Evolutionary conservation across 2,113 vertebrate species (phyloP), one percentile per base, ranked within the genome.

Genomic region (Anolis carolinensis): DNA sequence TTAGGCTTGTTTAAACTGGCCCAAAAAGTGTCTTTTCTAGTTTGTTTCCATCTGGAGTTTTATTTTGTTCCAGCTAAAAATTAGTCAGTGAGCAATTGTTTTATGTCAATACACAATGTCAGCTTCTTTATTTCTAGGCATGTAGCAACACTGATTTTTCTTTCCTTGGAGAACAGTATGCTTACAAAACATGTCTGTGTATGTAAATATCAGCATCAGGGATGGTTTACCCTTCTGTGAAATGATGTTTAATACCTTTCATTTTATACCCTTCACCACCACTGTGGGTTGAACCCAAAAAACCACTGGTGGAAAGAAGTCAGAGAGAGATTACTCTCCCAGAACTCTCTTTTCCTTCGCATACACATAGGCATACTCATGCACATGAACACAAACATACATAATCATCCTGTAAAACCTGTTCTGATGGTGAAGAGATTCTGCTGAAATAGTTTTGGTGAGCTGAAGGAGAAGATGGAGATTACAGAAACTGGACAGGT

Each of bases 1-100:
- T n/a, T n/a, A 82, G 67, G 30, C 67, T 55, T 71, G 30, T 82
- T 52, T 52, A 32, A 82, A 82, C 44, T 82, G 65, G 65, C 44
- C 44, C 44, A 82, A 14, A 4, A 52, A 71, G 48, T 34, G 11
- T 71, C 10, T 52, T 70, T 34, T 55, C 63, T 71, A 68, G 8
- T n/a, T 79, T 62, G 76, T 4, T 80, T n/a, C 62, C 36, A 48
- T 7, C 7, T 44, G 5, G 34, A 81, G 67, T 81, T 81, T 68
- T 21, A 39, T 70, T 18, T 70, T 70, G n/a, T 44, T 50, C 44
- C 27, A 44, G 14, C 16, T 81, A 68, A 48, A 68, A 48, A 68
- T 70, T n/a, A 52, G 65, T 70, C 44, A n/a, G 80, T 50, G 27
- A 44, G n/a, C 44, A 82, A 82, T 10, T 62, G 52, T 50, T 13